These are phyloP conservation scores for Chamaetylas fuelleborni DNA, from an alignment of 2,113 vertebrate species.

Conservation along the genomic window DNA sequence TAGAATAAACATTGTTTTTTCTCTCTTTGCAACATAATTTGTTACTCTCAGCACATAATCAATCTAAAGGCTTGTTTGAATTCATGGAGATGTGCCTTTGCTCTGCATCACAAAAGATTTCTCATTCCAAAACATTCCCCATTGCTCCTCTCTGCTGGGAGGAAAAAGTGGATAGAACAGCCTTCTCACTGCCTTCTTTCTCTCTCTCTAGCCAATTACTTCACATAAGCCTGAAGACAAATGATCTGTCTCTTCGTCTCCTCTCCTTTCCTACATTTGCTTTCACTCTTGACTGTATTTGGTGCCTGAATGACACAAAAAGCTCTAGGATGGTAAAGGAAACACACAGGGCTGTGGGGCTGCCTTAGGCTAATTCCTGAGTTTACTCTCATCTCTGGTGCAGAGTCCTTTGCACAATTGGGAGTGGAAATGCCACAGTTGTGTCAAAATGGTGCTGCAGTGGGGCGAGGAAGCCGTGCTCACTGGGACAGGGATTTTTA, in stretches of 20 bases:
- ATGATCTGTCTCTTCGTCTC: not conserved
- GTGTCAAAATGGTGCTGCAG: not conserved
- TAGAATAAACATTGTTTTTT: not conserved
- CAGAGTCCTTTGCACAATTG: accelerated
- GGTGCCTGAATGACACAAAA: not conserved
- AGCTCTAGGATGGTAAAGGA: not conserved
- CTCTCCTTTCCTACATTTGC: not conserved
- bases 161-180: not conserved
- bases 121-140: not conserved
- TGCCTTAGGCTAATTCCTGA: not conserved
- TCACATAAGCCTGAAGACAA: not conserved
- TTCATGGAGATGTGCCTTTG: not conserved
- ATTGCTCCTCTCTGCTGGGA: not conserved
- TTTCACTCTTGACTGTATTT: not conserved
- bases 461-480: not conserved
- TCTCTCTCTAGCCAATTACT: not conserved
- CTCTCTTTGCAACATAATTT: not conserved
- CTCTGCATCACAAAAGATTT: not conserved
- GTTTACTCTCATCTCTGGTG: not conserved
- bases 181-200: not conserved
- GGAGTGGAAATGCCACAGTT: not conserved
- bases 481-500: not conserved
- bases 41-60: not conserved
- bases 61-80: not conserved
- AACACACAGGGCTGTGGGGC: not conserved